These are phyloP conservation scores for Eledona agricola DNA, from an alignment of 2,888 invertebrate species.

Conservation along the genomic window DNA sequence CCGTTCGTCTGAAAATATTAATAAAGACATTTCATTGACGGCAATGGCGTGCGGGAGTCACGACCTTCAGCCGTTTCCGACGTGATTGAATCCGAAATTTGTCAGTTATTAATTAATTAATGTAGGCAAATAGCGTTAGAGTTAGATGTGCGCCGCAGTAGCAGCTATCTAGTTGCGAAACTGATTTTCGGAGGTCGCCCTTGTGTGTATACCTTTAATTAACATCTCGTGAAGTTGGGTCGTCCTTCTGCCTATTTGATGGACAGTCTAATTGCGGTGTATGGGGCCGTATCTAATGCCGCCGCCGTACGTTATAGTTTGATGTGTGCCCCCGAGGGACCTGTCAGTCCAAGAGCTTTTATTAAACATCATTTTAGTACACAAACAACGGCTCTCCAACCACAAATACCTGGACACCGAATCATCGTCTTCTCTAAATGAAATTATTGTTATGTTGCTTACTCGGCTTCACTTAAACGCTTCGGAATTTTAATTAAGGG, in stretches of 20 bases:
- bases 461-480: slow-evolving; percentile 30
- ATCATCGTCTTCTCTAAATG: slow-evolving; percentile 28
- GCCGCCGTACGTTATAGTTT: slow-evolving; percentile 40
- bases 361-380: slow-evolving; percentile 41
- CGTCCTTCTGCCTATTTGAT: slow-evolving; percentile 40
- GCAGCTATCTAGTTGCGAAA: slow-evolving; percentile 32
- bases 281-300: slow-evolving; percentile 43
- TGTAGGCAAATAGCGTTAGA: slow-evolving; percentile 25
- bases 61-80: slow-evolving; percentile 22
- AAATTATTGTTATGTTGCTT: slow-evolving; percentile 34
- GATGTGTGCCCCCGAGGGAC: slow-evolving; percentile 43
- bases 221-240: slow-evolving; percentile 38
- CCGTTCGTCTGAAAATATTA: slow-evolving; percentile 19
- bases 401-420: slow-evolving; percentile 36
- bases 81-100: slow-evolving; percentile 31
- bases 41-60: slow-evolving; percentile 17
- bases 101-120: slow-evolving; percentile 35
- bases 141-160: slow-evolving; percentile 15
- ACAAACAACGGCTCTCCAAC: slow-evolving; percentile 33
- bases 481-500: slow-evolving; percentile 42
- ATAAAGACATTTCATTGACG: slow-evolving; percentile 30
- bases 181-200: slow-evolving; percentile 32
- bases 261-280: slow-evolving; percentile 48
- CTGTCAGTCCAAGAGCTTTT: slow-evolving; percentile 44
- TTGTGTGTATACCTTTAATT: slow-evolving; percentile 38